Base-by-base conservation (phyloP, 2,888 invertebrate species). In the Odontocolon sp. region DNA sequence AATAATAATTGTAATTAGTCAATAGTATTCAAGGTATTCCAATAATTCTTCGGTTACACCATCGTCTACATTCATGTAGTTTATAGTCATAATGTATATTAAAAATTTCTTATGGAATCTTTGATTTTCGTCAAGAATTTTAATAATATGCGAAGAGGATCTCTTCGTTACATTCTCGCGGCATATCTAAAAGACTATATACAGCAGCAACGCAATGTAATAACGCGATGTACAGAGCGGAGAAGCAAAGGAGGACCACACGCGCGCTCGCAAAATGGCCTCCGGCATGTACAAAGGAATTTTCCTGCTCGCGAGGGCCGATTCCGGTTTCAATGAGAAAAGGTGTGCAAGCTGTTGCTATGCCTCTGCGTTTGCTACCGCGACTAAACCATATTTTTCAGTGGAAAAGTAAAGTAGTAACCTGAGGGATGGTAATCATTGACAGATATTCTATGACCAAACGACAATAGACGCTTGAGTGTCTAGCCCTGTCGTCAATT, bases 191-290 rank as follows among this genome's bases (percentile, higher is more conserved):
- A 28, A 1, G 16, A 26, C 31, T 31, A 16, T 31, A 14, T 31
- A 8, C 40, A 42, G 28, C 26, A 28, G 16, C 6, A 2, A 36
- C 8, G 33, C 31, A n/a, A 56, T 45, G 23, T 68, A 45, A 56
- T 45, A 45, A 45, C 56, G 38, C 64, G 36, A 42, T 9, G 45
- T 50, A 40, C 42, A 36, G 54, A 38, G 66, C 31, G 14, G 11
- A 28, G 36, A 26, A 11, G 18, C n/a, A 14, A 16, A 36, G 9
- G 38, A 18, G 72, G 79, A 80, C 79, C 79, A 80, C 77, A 80
- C 77, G 67, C 78, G 68, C 74, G 73, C 57, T 68, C 54, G 77
- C 69, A 72, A 80, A 77, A 77, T 75, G 72, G 75, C 77, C 74
- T 64, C 74, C 75, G 63, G 69, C 61, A n/a, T 54, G 61, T 50